phyloP scores from a whole-genome alignment of 2,797 vertebrate genomes.

The Anguilla marmorata region DNA sequence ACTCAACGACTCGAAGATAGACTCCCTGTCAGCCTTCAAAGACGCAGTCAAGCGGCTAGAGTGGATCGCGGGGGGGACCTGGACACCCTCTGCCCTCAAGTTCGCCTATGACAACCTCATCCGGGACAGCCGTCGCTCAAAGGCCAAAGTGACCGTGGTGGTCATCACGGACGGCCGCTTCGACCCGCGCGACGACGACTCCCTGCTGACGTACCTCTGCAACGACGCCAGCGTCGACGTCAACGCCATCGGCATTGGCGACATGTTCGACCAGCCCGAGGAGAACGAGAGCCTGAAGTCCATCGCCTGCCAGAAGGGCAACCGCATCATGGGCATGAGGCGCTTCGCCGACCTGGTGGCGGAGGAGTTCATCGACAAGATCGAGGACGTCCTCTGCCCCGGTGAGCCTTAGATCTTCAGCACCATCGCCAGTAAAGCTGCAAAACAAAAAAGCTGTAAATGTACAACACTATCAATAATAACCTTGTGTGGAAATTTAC shows the following conservation, averaged over 20 bases:
- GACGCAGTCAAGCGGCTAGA: slow-evolving; percentile 90
- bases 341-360: slow-evolving; percentile 95
- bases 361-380: slow-evolving; percentile 90
- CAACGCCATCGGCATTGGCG: slow-evolving; percentile 94
- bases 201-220: slow-evolving; percentile 83
- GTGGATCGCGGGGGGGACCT: slow-evolving; percentile 98
- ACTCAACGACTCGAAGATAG: slow-evolving; percentile 85
- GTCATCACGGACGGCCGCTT: slow-evolving; percentile 96
- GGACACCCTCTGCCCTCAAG: slow-evolving; percentile 93
- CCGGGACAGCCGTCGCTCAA: slow-evolving; percentile 82
- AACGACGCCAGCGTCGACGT: slow-evolving; percentile 72
- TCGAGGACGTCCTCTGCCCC: slow-evolving; percentile 88
- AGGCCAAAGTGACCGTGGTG: slow-evolving; percentile 90
- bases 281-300: slow-evolving; percentile 88
- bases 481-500: not conserved
- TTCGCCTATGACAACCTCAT: slow-evolving; percentile 93
- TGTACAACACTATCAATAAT: not conserved
- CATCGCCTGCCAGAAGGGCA: slow-evolving; percentile 79
- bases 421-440: not conserved
- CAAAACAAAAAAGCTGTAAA: not conserved
- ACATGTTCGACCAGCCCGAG: slow-evolving; percentile 88
- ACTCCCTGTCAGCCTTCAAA: slow-evolving; percentile 91
- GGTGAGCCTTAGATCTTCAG: slow-evolving; percentile 64
- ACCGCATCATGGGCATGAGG: slow-evolving; percentile 85
- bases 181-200: slow-evolving; percentile 88